Conservation (phyloP, 2,888 invertebrate species). For the Drosophila engyochracea region DNA sequence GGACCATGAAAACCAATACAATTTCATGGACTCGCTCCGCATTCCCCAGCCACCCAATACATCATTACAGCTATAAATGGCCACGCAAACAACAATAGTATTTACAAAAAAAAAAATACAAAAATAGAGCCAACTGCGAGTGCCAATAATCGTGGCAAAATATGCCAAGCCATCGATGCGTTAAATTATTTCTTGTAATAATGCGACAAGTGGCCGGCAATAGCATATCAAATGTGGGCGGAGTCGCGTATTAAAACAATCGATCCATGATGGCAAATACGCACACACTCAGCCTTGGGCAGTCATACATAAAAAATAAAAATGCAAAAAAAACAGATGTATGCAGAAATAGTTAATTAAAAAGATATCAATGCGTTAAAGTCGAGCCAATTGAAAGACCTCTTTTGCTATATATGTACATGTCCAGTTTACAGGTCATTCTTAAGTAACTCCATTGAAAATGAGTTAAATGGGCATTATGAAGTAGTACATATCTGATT, state of each 20-base stretch:
- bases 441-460: background rate
- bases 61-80: background rate
- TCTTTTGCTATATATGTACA: background rate
- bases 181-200: constrained; percentile 58
- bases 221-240: background rate
- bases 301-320: background rate
- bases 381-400: background rate
- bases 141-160: constrained; percentile 52
- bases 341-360: background rate
- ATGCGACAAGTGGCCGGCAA: constrained; percentile 6
- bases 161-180: constrained; percentile 55
- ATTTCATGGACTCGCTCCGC: constrained; percentile 41
- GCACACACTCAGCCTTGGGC: background rate
- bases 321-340: background rate
- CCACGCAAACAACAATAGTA: constrained; percentile 21
- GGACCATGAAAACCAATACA: constrained; percentile 52
- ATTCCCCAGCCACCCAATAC: background rate
- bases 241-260: background rate
- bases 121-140: constrained; percentile 8
- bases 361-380: background rate
- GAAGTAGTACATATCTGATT: background rate
- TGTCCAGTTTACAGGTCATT: background rate
- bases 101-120: constrained; percentile 9
- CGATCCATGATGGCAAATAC: background rate
- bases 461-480: background rate